Evolutionary conservation across 2,113 vertebrate species (phyloP).

Genomic region (Bombycilla garrulus): DNA sequence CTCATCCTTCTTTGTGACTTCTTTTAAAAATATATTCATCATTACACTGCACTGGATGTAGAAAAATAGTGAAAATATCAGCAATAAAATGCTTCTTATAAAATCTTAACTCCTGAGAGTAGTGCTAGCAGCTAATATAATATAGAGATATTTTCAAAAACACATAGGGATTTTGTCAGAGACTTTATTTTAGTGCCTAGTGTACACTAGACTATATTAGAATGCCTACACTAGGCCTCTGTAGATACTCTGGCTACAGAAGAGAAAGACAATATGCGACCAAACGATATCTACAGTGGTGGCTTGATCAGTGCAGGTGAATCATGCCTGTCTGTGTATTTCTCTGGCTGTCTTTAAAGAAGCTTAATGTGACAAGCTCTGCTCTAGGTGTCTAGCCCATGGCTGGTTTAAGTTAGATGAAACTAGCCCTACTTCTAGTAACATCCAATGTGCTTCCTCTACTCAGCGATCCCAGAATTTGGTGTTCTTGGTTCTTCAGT

Average conservation of each 20-base stretch:
- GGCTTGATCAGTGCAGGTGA: neutral
- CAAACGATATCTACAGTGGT: neutral
- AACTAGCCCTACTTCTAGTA: neutral
- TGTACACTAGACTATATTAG: neutral
- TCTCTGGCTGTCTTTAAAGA: neutral
- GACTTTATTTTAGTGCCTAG: neutral
- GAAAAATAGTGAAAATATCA: neutral
- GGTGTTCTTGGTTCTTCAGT: neutral
- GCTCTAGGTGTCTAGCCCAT: neutral
- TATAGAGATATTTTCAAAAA: neutral
- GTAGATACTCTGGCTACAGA: neutral
- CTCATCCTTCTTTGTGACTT: neutral
- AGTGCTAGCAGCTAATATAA: neutral
- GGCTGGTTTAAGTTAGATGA: neutral
- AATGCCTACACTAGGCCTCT: neutral
- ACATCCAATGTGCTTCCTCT: neutral
- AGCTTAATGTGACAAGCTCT: neutral
- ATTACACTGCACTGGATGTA: neutral
- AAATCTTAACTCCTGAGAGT: neutral
- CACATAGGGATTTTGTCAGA: neutral
- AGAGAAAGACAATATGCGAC: neutral
- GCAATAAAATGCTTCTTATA: neutral
- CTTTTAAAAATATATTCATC: neutral
- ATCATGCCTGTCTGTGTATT: neutral
- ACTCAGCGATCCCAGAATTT: neutral